Base-by-base conservation (phyloP, 92 coral and sea anemone species). In the Galaxea fascicularis region DNA sequence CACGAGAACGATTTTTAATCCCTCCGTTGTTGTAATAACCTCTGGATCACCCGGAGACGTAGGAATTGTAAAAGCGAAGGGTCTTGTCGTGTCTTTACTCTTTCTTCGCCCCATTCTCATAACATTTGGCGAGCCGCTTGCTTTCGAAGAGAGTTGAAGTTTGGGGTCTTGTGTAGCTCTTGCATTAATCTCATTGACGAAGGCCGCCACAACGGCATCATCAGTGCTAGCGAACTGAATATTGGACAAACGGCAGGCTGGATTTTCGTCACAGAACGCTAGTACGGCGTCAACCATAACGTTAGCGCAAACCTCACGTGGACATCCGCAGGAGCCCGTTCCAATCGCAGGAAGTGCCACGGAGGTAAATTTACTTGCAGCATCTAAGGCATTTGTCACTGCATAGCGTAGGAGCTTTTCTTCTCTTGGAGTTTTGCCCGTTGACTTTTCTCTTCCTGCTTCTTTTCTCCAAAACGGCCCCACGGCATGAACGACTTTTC, bases 261-360 rank as follows among this genome's bases (percentile, higher is more conserved):
- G 80, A 16, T 86, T 86, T 24, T 82, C 31, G 78, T 52, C 56
- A n/a, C 78, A 89, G 49, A 87, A 93, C 17, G 24, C 68, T 15
- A 78, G 28, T 1, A 76, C 92, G 7, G 86, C 72, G 17, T 90
- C 92, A 1, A 93, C n/a, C 90, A 87, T 76, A 21, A 84, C 69
- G 16, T 49, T 65, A 0, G 95, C 98, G 62, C 98, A 92, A 41
- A 94, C 65, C 4, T 81, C 90, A 47, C 17, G 72, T 44, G 98
- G 98, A 54, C 85, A 87, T 2, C 86, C 94, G 49, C 22, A 90
- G 47, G 65, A 58, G 26, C 98, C 98, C 15, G 95, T 80, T 13
- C 98, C 85, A 15, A 94, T 79, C 8, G 98, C 94, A 7, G 98
- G 98, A 52, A 94, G 29, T 0, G 95, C 98, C 59, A 94, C 83